phyloP scores from a whole-genome alignment of 2,113 vertebrate genomes.

The Ammodytes dubius region DNA sequence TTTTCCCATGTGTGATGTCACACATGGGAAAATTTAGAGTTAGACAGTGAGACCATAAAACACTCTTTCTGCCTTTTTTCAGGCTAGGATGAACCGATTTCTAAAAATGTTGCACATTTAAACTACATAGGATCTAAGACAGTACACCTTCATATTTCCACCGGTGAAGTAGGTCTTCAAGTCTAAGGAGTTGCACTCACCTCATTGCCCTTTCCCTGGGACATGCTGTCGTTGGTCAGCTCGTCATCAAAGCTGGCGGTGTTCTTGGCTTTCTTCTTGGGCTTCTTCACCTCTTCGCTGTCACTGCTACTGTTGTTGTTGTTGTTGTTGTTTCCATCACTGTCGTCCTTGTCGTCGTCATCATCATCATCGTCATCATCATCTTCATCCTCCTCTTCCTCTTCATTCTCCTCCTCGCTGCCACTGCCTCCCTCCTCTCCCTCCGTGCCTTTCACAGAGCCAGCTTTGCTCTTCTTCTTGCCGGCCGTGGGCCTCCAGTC shows the following conservation, averaged over 20 bases:
- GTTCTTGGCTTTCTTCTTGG: conserved; percentile 89
- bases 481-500: conserved; percentile 94
- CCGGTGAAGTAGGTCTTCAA: not conserved
- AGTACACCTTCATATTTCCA: too few species aligned
- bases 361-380: conserved; percentile 84
- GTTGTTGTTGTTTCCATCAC: conserved; percentile 78
- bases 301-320: conserved; percentile 91
- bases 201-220: conserved; percentile 97
- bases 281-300: conserved; percentile 87
- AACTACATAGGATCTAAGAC: too few species aligned
- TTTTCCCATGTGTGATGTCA: too few species aligned
- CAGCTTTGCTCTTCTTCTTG: conserved; percentile 89
- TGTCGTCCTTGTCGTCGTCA: conserved; percentile 87
- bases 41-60: too few species aligned
- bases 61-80: too few species aligned
- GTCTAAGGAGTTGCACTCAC: conserved; percentile 79
- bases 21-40: too few species aligned
- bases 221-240: conserved; percentile 98
- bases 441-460: conserved; percentile 87
- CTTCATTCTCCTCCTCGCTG: conserved; percentile 82
- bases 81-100: too few species aligned
- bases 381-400: conserved; percentile 84
- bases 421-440: conserved; percentile 88
- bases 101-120: too few species aligned
- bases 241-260: conserved; percentile 93